Evolutionary conservation across 2,113 vertebrate genomes (phyloP), one percentile per base, ranked within the genome.

Genomic region (Brachirus orientalis): DNA sequence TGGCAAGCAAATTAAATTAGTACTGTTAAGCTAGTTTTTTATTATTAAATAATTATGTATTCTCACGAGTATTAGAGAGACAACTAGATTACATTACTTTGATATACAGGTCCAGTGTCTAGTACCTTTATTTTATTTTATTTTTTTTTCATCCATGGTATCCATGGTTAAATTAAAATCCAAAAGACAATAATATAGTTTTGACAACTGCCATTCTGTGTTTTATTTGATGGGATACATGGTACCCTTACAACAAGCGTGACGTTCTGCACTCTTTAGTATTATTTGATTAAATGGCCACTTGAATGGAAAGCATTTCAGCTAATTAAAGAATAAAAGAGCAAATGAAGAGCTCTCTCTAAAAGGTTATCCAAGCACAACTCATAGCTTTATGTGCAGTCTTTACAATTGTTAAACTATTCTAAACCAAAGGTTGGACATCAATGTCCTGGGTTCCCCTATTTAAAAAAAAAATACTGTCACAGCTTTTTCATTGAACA

Each of bases 291-390:
- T 59, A 80, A 87, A 75, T 67, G 48, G 56, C 74, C 85, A 77
- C 80, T 82, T 77, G 56, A 86, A 85, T 70, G 44, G 77, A 79
- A 81, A 78, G 63, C 56, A 47, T 70, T 77, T 80, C 51, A 46
- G 52, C 17, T 77, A 46, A 74, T 79, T 79, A 69, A 83, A 68
- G 46, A 63, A 68, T 67, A 69, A 69, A 75, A 76, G 69, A 79
- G 75, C 55, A 71, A 74, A 79, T 77, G 72, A 83, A 85, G 80
- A 66, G 77, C 75, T 56, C 77, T 79, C 63, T 72, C 57, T 40
- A 18, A 79, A 80, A 76, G 70, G 81, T 71, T 77, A 79, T 56
- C 28, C 18, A 78, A 79, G 59, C 77, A 80, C 46, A 79, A 65
- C 61, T 66, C 64, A 38, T 52, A 22, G 11, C 13, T 59, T 44